These are phyloP conservation scores for Caenorhabditis japonica DNA, from an alignment of 2,888 invertebrate species.

Conservation along the genomic window DNA sequence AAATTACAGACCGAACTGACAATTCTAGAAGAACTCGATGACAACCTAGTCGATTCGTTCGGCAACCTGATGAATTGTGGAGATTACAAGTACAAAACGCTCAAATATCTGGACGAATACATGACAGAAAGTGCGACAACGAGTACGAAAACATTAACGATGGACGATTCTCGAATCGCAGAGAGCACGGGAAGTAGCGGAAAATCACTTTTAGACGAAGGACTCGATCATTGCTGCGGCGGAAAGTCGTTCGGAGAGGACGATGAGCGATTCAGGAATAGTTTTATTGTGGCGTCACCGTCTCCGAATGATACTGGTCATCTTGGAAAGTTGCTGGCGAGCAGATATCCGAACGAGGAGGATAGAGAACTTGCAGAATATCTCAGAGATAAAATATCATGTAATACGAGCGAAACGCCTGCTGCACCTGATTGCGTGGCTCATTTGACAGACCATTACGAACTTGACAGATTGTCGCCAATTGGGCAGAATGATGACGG, in stretches of 20 bases:
- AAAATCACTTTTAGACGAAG: slow-evolving; percentile 46
- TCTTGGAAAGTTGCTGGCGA: slow-evolving; percentile 41
- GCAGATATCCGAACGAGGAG: slow-evolving; percentile 45
- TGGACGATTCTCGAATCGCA: slow-evolving; percentile 53
- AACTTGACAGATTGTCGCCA: slow-evolving; percentile 42
- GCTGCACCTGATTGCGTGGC: slow-evolving; percentile 36
- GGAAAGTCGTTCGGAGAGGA: slow-evolving; percentile 18
- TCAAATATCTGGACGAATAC: slow-evolving; percentile 62
- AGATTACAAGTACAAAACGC: slow-evolving; percentile 44
- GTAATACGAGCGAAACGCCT: background rate
- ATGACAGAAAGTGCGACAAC: slow-evolving; percentile 63
- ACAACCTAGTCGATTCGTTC: slow-evolving; percentile 30
- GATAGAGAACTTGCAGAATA: slow-evolving; percentile 42
- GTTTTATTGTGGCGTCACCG: slow-evolving; percentile 30
- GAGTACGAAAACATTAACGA: slow-evolving; percentile 57
- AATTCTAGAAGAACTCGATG: slow-evolving; percentile 52
- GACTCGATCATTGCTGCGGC: slow-evolving; percentile 32
- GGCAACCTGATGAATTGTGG: slow-evolving; percentile 25
- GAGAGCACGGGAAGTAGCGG: slow-evolving; percentile 46
- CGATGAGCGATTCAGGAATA: slow-evolving; percentile 1
- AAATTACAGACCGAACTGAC: slow-evolving; percentile 63
- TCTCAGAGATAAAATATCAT: slow-evolving; percentile 37
- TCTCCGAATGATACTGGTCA: slow-evolving; percentile 50
- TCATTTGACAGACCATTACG: slow-evolving; percentile 46
- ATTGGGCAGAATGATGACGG: slow-evolving; percentile 32